Evolutionary conservation across 53 echinoderm and acorn worm genomes (phyloP).

Genomic region (Hippasteria phrygiana): DNA sequence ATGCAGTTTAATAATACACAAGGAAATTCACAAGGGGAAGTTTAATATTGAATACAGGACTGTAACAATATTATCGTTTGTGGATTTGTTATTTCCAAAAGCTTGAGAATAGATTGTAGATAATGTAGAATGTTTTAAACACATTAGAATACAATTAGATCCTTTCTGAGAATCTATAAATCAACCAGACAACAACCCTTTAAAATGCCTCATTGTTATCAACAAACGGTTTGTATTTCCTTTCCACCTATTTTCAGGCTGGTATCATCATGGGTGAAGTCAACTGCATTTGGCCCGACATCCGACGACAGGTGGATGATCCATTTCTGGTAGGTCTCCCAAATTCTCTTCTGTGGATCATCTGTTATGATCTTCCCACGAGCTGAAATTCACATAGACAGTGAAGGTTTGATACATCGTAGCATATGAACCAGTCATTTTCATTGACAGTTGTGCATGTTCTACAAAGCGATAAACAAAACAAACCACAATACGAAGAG

Average conservation of each 20-base stretch:
- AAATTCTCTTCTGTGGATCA: neutral
- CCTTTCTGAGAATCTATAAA: neutral
- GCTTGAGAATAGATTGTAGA: no score
- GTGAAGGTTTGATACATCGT: neutral
- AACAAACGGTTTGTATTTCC: no score
- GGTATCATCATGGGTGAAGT: constrained; percentile 97
- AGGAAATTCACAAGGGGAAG: no score
- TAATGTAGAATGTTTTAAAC: no score
- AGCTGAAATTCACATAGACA: neutral
- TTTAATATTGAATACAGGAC: no score
- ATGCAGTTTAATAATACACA: no score
- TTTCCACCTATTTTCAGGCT: constrained; percentile 62
- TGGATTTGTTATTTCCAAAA: no score
- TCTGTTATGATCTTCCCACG: neutral
- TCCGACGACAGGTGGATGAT: constrained; percentile 94
- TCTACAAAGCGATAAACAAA: no score
- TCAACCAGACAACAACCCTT: neutral
- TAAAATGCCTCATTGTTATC: neutral
- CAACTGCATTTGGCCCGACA: constrained; percentile 98
- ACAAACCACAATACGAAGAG: neutral
- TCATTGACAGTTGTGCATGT: no score
- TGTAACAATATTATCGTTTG: no score
- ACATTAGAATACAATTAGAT: no score
- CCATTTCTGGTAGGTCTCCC: constrained; percentile 82
- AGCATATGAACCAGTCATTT: no score